Evolutionary conservation across 2,113 vertebrate species (phyloP), one percentile per base, ranked within the genome.

Genomic region (Connochaetes taurinus): DNA sequence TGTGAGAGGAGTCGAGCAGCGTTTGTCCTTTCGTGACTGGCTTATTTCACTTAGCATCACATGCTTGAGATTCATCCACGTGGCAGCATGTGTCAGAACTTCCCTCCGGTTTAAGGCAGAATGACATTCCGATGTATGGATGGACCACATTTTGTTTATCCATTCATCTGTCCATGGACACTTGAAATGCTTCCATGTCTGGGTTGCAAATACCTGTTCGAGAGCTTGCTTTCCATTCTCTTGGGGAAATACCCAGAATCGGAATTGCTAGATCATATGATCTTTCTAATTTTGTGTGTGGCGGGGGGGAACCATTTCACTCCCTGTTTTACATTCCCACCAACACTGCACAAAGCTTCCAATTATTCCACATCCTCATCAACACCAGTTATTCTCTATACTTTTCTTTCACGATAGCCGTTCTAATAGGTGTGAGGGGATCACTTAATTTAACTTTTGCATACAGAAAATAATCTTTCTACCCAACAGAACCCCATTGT

Each of bases 221-320:
- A 90, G 53, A 16, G 71, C 19, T 71, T 58, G 29, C 40, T 58
- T 16, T 90, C 88, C 29, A 31, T 47, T 45, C 52, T 55, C 14
- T 15, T 33, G 71, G 40, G 36, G 29, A 16, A 23, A 15, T 10
- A 36, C 12, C 14, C 80, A 43, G 78, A 83, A 40, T 47, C 7
- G 2, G 10, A 31, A 33, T 33, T 11, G 27, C 90, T 53, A 47
- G 27, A 11, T 43, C 47, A 16, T 0, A 1, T 2, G 78, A 52
- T 27, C 14, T 40, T 23, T 43, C 64, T 47, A 40, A 12, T 80
- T 10, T 40, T 11, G 33, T 2, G 40, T 40, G 40, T 40, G 40
- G 3, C 3, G 0, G 10, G 2, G n/a, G 53, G n/a, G 53, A 5
- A n/a, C 58, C 15, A 3, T 16, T 60, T 47, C 1, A 0, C 27